These are phyloP conservation scores for Origma solitaria DNA, from an alignment of 2,113 vertebrate species.

Conservation along the genomic window DNA sequence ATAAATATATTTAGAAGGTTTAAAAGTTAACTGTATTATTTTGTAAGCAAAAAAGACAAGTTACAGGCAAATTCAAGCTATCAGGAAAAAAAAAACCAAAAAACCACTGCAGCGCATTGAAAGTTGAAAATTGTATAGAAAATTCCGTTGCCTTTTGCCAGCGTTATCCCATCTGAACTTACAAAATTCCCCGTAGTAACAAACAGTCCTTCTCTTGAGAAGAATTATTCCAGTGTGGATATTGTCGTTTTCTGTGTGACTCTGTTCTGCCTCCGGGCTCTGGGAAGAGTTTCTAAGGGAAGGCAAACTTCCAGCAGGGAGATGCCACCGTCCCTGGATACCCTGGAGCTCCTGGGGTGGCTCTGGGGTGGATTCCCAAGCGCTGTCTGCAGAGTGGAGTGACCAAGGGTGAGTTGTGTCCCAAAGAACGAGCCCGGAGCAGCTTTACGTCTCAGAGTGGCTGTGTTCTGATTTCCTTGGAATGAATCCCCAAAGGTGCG, in stretches of 20 bases:
- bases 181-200: constrained; percentile 65
- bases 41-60: constrained; percentile 64
- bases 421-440: background rate
- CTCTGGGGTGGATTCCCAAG: background rate
- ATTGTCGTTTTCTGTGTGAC: background rate
- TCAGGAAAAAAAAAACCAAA: background rate
- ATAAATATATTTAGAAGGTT: constrained; percentile 68
- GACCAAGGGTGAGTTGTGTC: background rate
- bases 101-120: constrained; percentile 47
- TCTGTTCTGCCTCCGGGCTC: background rate
- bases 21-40: constrained; percentile 62
- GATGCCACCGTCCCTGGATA: background rate
- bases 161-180: constrained; percentile 36
- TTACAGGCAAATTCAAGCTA: constrained; percentile 66
- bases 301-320: background rate
- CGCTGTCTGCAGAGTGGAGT: background rate
- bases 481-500: background rate
- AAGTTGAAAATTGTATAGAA: constrained; percentile 64
- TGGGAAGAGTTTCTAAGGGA: background rate
- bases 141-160: constrained; percentile 53
- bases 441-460: background rate
- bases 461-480: background rate
- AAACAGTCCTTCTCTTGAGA: constrained; percentile 63
- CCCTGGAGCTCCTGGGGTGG: background rate
- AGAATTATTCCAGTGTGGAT: constrained; percentile 34